These are phyloP conservation scores for Apteryx owenii DNA, from an alignment of 2,113 vertebrate species.

Conservation along the genomic window DNA sequence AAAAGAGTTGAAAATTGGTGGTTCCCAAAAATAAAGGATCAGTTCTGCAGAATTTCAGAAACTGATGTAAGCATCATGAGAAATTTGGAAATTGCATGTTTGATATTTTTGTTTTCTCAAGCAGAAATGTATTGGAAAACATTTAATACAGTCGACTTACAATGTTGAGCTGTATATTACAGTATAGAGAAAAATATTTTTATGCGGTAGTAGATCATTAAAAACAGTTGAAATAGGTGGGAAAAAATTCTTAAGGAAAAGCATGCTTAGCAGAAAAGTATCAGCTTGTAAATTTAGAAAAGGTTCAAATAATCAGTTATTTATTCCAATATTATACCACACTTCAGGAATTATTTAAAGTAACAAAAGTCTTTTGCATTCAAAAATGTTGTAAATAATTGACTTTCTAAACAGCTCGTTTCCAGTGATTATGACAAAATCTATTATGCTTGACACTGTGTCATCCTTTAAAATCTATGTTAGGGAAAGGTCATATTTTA, in stretches of 20 bases:
- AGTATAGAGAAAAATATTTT: not conserved
- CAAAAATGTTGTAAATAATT: not conserved
- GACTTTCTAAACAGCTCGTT: not conserved
- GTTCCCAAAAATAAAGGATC: slow-evolving; percentile 85
- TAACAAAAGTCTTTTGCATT: not conserved
- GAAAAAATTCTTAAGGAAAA: not conserved
- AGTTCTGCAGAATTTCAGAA: slow-evolving; percentile 73
- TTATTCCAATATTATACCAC: not conserved
- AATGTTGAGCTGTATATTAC: not conserved
- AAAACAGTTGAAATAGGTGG: not conserved
- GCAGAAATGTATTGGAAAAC: not conserved
- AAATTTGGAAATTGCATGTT: not conserved
- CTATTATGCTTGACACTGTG: not conserved
- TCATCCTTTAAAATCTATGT: not conserved
- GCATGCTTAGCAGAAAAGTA: not conserved
- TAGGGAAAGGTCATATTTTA: not conserved
- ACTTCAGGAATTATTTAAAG: not conserved
- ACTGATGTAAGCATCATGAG: slow-evolving; percentile 78
- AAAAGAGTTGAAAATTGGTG: slow-evolving; percentile 90
- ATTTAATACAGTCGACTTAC: not conserved
- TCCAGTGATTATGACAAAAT: not conserved
- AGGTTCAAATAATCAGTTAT: not conserved
- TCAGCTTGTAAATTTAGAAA: not conserved
- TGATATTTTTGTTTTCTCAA: not conserved
- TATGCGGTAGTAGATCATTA: not conserved